Conservation (phyloP, 2,113 vertebrate genomes). For the Talpa occidentalis region DNA sequence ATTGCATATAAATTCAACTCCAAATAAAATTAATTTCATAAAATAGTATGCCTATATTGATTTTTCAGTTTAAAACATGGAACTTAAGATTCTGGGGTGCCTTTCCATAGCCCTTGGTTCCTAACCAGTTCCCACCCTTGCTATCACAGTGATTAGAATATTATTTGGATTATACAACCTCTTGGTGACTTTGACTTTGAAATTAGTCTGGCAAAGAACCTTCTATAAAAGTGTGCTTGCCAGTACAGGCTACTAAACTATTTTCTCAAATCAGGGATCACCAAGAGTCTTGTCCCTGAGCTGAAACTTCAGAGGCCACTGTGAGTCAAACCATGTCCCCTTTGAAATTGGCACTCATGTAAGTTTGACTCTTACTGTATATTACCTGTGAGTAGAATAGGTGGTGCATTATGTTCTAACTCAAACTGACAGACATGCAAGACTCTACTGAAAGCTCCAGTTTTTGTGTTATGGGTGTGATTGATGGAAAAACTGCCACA, state of each 20-base stretch:
- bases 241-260: background rate
- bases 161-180: background rate
- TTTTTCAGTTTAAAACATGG: slow-evolving; percentile 19
- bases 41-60: slow-evolving; percentile 23
- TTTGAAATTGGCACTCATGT: background rate
- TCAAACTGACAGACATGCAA: background rate
- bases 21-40: background rate
- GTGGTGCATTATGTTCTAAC: background rate
- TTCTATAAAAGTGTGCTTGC: slow-evolving; percentile 15
- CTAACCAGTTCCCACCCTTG: background rate
- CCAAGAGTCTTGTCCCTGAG: background rate
- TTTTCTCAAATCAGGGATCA: background rate
- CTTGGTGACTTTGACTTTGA: background rate
- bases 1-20: background rate
- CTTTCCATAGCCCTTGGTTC: background rate
- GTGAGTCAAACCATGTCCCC: background rate
- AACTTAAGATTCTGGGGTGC: background rate
- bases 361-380: background rate
- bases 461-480: background rate
- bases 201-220: background rate
- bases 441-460: background rate
- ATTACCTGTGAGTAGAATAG: background rate
- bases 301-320: slow-evolving; percentile 19
- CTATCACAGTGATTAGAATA: background rate
- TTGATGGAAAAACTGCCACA: background rate